Percentiles rank a stretch among this genome's conserved stretches.
Conservation (phyloP, 2,888 invertebrate species). For the Cartodere bifasciata region DNA sequence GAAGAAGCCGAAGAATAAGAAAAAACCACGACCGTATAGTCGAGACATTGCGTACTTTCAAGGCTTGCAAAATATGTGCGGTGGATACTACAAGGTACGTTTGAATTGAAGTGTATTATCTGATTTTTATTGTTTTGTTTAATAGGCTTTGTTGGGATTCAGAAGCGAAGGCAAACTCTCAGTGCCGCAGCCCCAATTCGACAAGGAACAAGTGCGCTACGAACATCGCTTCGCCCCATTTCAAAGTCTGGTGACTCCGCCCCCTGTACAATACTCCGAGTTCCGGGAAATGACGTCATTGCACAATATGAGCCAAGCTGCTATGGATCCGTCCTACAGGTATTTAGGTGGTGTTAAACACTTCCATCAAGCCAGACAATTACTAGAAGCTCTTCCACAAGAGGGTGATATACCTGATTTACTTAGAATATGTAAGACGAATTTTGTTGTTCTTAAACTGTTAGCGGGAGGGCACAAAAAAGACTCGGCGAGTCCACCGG, state of each 20-base stretch:
- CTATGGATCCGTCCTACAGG: constrained; percentile 41
- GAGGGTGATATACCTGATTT: constrained; percentile 73
- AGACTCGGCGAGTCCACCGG: constrained; percentile 71
- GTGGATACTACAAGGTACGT: constrained; percentile 87
- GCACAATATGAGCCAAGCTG: constrained; percentile 40
- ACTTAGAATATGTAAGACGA: constrained; percentile 85
- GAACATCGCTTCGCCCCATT: constrained; percentile 90
- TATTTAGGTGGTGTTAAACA: constrained; percentile 81
- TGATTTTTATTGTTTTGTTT: not conserved
- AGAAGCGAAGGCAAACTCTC: constrained; percentile 76
- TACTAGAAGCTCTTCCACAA: constrained; percentile 70
- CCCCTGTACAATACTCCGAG: constrained; percentile 81
- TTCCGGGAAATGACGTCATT: constrained; percentile 74
- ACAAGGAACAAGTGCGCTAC: constrained; percentile 87
- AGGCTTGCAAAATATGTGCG: constrained; percentile 87
- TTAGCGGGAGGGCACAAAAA: constrained; percentile 86
- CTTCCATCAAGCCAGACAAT: constrained; percentile 80
- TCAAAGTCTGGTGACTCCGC: constrained; percentile 72
- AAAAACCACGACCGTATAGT: constrained; percentile 56
- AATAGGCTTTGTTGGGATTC: constrained; percentile 81
- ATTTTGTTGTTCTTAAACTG: constrained; percentile 88
- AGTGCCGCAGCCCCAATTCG: constrained; percentile 78
- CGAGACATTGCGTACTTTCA: constrained; percentile 81
- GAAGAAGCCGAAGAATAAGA: constrained; percentile 52
- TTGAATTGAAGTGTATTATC: not conserved